Evolutionary conservation across 2,797 vertebrate genomes (phyloP), one percentile per base, ranked within the genome.

Genomic region (Liparis tanakae): DNA sequence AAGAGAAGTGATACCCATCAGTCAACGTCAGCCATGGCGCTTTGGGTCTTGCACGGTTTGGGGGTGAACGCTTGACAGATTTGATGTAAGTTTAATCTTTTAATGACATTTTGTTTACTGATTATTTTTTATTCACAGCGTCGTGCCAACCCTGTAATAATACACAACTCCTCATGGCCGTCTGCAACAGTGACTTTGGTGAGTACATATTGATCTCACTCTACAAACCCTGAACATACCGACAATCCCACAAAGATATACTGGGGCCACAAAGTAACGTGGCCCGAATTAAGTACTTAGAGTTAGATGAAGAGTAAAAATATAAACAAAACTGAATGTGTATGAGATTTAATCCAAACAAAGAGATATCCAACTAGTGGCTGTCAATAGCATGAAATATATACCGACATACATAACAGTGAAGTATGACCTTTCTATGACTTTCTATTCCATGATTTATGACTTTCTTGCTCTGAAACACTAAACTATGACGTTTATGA

Each of bases 111-210:
- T 63, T 79, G n/a, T 67, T 5, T 30, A 1, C 13, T 58, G 44
- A 14, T 79, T 71, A n/a, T 63, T 84, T 9, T 79, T 46, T 10
- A 18, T 72, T 53, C 58, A 53, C 87, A 96, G 95, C 90, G 64
- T 85, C 88, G 36, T 96, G 96, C 74, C 89, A 85, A 61, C 96
- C 95, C 36, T 96, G 95, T 89, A 92, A 91, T 58, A 87, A 95
- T 0, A 56, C 89, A 50, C 94, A 96, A 57, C 93, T 96, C 65
- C 94, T 96, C 33, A 85, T 95, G 93, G 95, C 96, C 53, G 43
- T 95, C 78, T 96, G 96, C 89, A 95, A 81, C 92, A 96, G 94
- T 85, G 95, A 97, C 79, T 96, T 96, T 82, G 95, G 95, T 96
- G 85, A 70, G 94, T 85, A 70, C 53, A 66, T 30, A 18, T n/a